Base-by-base conservation (phyloP, 1,140 invertebrate genomes). In the Bombus waltoni region DNA sequence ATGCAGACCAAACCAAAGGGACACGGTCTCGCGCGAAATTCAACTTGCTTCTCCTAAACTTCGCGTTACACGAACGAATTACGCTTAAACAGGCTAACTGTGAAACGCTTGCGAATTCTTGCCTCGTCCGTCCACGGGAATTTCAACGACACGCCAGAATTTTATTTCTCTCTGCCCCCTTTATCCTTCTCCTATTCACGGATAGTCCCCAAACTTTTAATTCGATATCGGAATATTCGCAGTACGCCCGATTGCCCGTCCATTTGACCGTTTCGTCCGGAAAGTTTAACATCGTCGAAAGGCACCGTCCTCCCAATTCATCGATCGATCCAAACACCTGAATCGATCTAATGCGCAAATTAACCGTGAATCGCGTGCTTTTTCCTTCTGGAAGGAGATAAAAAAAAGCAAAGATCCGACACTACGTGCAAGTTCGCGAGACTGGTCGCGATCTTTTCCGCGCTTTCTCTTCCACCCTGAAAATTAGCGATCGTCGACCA, bases 191-290 rank as follows among this genome's bases (percentile, higher is more conserved):
- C 11, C 68, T 4, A 13, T 40, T 40, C 68, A 6, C 1, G 10
- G 40, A 25, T 1, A 65, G 57, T 57, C 35, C 3, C 9, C 4
- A 53, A 83, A 68, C 57, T 83, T 83, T 83, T 83, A 83, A 83
- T 83, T 83, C 47, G 74, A 83, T 71, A 78, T 78, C 74, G 82
- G 74, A 70, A 78, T 83, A 83, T 83, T 83, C 81, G 47, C 62
- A 42, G 62, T 57, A 70, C 73, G 75, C 28, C 57, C 59, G 82
- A 78, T 83, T 83, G 74, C 82, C 53, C 42, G 74, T 42, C 82
- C 74, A 78, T 83, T 83, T 40, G 65, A 83, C 53, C 81, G 74
- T 78, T 83, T 78, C 74, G 42, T 35, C 22, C 65, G 74, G 38
- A 57, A 71, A 78, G 82, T 83, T 78, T 32, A 25, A 77, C 74